Evolutionary conservation across 1,140 invertebrate species (phyloP), one percentile per base, ranked within the genome.

Genomic region (Drosophila ironensis): DNA sequence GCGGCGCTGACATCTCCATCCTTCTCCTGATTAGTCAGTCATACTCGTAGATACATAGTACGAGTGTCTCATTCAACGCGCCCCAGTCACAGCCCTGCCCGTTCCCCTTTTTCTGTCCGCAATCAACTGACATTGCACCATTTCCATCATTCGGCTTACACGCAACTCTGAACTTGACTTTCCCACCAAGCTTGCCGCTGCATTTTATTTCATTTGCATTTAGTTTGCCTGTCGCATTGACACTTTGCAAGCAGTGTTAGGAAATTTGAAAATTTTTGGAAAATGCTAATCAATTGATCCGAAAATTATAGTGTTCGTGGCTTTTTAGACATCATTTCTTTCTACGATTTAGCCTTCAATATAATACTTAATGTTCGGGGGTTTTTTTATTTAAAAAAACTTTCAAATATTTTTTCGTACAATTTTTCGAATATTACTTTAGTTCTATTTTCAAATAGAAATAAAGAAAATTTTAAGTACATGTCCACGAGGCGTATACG

Each of bases 151-250:
- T 12, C 19, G 54, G 25, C 68, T 75, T 52, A 60, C 50, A 75
- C 60, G 67, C 66, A 51, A 57, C 64, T 72, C 48, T 77, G 77
- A 81, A 81, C 77, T 81, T 81, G 77, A 81, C 77, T 82, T 82
- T 77, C 70, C n/a, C n/a, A 53, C 44, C 47, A 51, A 40, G 30
- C 37, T 70, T 33, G 28, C 37, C 46, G 38, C 44, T 44, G 35
- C 44, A 33, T 44, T 47, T 69, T 44, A 20, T 57, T 70, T 50
- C 41, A 33, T 63, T 64, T 56, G 47, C 37, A 66, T 61, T 66
- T 9, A 14, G 17, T 17, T 60, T 60, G 66, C 50, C 54, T 41
- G 48, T 70, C 57, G 48, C 40, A 52, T 46, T 40, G 57, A 56
- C 48, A 60, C 33, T 14, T 20, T 8, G 22, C 17, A 38, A 3